These are phyloP conservation scores for Prunella strophiata DNA, from an alignment of 2,797 vertebrate species.

Conservation along the genomic window DNA sequence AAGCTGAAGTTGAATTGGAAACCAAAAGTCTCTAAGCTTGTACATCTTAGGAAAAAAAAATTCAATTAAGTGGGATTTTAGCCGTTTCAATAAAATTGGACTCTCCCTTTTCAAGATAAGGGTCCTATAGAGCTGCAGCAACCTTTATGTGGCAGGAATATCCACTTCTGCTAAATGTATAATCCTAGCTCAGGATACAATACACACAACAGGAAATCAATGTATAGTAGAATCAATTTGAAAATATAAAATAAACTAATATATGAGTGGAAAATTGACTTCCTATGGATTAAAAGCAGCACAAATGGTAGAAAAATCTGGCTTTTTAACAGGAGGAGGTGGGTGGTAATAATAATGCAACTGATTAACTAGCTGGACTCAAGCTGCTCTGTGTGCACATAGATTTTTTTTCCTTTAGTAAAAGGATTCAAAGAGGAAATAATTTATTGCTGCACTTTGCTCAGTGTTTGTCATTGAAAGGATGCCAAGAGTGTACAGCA, in stretches of 20 bases:
- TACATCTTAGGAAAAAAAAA: conserved; percentile 95
- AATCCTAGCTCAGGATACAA: conserved; percentile 96
- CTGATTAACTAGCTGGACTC: conserved; percentile 70
- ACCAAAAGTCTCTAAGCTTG: conserved; percentile 95
- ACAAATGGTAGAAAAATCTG: conserved; percentile 80
- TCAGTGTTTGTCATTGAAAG: conserved; percentile 68
- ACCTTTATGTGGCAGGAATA: conserved; percentile 90
- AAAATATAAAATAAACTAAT: conserved; percentile 96
- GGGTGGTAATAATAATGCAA: conserved; percentile 61
- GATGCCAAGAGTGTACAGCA: conserved; percentile 59
- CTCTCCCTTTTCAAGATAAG: conserved; percentile 94
- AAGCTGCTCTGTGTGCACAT: conserved; percentile 29
- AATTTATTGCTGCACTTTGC: conserved; percentile 68
- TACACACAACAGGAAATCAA: conserved; percentile 93
- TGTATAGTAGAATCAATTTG: conserved; percentile 92
- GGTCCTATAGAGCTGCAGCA: conserved; percentile 79
- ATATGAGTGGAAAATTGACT: conserved; percentile 87
- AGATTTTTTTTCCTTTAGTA: conserved; percentile 43
- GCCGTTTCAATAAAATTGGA: conserved; percentile 97
- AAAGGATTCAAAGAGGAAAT: conserved; percentile 68
- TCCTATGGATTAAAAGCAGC: conserved; percentile 90
- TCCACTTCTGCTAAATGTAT: conserved; percentile 93
- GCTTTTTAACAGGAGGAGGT: conserved; percentile 72
- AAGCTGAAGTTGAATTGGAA: conserved; percentile 93
- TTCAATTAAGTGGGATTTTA: conserved; percentile 99